Evolutionary conservation across 2,113 vertebrate species (phyloP).

Genomic region (Thermophis baileyi): DNA sequence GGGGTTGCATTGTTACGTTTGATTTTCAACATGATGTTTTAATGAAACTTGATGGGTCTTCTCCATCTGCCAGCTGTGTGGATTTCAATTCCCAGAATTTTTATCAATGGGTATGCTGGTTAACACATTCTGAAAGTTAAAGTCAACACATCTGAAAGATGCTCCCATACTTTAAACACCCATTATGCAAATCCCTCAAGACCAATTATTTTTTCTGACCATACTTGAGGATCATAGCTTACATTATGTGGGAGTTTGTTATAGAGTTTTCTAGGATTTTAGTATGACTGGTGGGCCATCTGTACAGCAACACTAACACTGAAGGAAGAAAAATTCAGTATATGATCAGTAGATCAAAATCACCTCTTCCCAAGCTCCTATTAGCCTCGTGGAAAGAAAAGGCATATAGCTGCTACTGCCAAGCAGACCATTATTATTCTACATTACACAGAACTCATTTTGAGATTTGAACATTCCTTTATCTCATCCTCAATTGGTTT

Average conservation of each 20-base stretch:
- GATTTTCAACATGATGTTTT: background rate
- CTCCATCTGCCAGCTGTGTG: background rate
- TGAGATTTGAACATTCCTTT: background rate
- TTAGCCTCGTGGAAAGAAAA: background rate
- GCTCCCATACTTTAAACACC: background rate
- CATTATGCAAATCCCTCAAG: background rate
- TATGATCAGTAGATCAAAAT: background rate
- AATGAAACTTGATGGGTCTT: background rate
- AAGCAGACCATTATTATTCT: fast-evolving
- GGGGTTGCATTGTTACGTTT: background rate
- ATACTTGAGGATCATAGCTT: background rate
- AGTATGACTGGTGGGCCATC: background rate
- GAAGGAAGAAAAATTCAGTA: background rate
- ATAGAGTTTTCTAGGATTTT: background rate
- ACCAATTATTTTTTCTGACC: background rate
- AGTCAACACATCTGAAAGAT: background rate
- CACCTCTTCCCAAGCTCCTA: background rate
- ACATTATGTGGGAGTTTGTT: background rate
- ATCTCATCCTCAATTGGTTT: background rate
- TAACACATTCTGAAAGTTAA: background rate
- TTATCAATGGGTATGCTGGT: background rate
- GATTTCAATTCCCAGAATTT: background rate
- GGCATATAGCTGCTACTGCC: background rate
- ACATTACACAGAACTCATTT: fast-evolving
- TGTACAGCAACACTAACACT: background rate